Conservation (phyloP, 2,797 vertebrate genomes). For the Hozukius guyotensis region DNA sequence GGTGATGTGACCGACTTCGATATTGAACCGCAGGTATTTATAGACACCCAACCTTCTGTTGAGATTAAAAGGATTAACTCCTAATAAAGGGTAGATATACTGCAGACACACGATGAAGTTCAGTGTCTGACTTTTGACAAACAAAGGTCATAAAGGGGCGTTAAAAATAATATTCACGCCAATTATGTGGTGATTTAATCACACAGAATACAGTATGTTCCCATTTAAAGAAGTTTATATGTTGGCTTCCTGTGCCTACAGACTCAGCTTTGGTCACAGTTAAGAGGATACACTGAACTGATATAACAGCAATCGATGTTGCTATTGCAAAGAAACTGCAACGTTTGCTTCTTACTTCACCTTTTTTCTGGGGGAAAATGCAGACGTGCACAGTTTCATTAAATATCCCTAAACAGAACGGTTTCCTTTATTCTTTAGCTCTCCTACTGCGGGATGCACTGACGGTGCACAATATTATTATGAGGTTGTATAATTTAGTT, state of each 20-base stretch:
- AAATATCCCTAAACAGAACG: background rate
- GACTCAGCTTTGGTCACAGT: background rate
- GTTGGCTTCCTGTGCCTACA: background rate
- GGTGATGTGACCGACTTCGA: slow-evolving; percentile 15
- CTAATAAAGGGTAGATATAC: slow-evolving; percentile 32
- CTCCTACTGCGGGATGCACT: background rate
- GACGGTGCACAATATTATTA: slow-evolving; percentile 23
- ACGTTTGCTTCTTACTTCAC: background rate
- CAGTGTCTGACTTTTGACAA: background rate
- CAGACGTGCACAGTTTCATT: slow-evolving; percentile 7
- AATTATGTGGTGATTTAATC: background rate
- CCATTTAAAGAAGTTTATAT: background rate
- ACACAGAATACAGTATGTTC: background rate
- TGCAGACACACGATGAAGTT: background rate
- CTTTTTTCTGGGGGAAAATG: background rate
- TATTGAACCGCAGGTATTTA: slow-evolving; percentile 54
- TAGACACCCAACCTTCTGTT: slow-evolving; percentile 32
- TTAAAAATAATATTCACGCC: background rate
- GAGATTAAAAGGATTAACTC: slow-evolving; percentile 50
- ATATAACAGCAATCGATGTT: background rate
- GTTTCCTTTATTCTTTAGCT: slow-evolving; percentile 15
- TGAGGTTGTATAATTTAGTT: slow-evolving; percentile 46
- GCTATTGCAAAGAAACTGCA: background rate
- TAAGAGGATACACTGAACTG: background rate
- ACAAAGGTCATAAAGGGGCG: background rate